phyloP scores from a whole-genome alignment of 2,113 vertebrate genomes.

The Oncorhynchus mykiss region DNA sequence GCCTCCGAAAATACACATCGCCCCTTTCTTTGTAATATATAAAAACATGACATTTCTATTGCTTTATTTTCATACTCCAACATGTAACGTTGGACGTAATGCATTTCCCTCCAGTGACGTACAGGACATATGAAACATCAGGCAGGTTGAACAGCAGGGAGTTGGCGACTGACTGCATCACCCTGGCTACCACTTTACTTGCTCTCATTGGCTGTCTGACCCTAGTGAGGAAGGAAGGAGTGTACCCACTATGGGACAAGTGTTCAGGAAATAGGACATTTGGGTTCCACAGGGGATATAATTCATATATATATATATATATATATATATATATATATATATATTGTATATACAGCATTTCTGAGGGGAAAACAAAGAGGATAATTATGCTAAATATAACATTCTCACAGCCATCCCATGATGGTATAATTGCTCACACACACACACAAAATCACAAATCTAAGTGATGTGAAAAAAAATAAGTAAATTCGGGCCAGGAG shows the following conservation, averaged over 20 bases:
- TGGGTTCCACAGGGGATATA: too few species aligned
- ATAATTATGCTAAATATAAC: too few species aligned
- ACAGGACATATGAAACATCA: conserved; percentile 23
- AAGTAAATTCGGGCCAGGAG: conserved; percentile 25
- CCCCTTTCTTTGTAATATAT: not conserved
- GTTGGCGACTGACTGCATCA: conserved; percentile 13
- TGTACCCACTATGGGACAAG: conserved; percentile 41
- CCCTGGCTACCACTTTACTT: conserved; percentile 36
- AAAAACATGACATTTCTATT: not conserved
- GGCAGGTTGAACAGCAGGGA: conserved; percentile 25
- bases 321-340: too few species aligned
- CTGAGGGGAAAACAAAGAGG: too few species aligned
- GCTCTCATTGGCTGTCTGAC: conserved; percentile 49
- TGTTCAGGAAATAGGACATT: conserved; percentile 32
- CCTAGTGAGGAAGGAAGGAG: conserved; percentile 31
- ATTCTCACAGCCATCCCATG: too few species aligned
- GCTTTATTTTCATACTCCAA: too few species aligned
- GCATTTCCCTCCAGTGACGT: not conserved
- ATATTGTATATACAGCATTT: too few species aligned
- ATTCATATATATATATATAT: too few species aligned
- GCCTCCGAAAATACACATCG: not conserved
- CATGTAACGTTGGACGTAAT: not conserved
- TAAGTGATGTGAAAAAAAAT: conserved; percentile 31
- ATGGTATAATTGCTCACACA: too few species aligned
- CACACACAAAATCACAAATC: conserved; percentile 18